phyloP scores from a whole-genome alignment of 2,888 invertebrate species.

The Antitype chi region DNA sequence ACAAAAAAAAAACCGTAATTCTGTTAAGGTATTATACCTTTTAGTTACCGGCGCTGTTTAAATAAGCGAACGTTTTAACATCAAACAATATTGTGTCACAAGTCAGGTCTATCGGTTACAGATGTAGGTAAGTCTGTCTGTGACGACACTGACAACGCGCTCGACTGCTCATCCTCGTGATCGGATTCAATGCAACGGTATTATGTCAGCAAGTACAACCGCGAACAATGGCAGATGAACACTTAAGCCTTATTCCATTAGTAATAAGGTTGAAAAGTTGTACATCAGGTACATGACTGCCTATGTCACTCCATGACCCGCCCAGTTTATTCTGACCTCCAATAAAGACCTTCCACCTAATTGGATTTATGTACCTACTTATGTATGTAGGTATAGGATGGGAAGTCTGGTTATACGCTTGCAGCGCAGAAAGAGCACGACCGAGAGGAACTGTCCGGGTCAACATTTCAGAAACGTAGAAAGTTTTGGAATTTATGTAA shows the following conservation, averaged over 20 bases:
- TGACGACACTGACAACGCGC: background rate
- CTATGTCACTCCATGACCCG: conserved; percentile 45
- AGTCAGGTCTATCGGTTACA: conserved; percentile 7
- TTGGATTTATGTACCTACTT: conserved; percentile 32
- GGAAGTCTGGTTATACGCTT: conserved; percentile 51
- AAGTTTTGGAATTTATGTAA: background rate
- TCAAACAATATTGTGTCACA: conserved; percentile 9
- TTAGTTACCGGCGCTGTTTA: background rate
- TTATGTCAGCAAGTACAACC: conserved; percentile 15
- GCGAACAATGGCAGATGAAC: background rate
- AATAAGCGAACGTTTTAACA: background rate
- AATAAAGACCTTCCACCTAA: conserved; percentile 42
- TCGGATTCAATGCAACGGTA: conserved; percentile 41
- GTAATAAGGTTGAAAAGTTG: background rate
- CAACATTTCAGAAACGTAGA: background rate
- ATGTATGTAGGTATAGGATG: conserved; percentile 22
- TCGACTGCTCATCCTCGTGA: conserved; percentile 4
- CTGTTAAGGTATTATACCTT: background rate
- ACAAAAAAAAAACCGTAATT: background rate
- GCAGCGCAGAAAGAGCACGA: conserved; percentile 1
- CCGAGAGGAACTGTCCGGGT: too few species aligned
- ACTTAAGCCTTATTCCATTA: background rate
- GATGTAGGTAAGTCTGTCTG: background rate
- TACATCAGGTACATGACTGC: background rate
- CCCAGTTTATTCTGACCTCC: conserved; percentile 51